These are phyloP conservation scores for Schizopygopsis malacanthus DNA, from an alignment of 2,797 vertebrate species.

Conservation along the genomic window DNA sequence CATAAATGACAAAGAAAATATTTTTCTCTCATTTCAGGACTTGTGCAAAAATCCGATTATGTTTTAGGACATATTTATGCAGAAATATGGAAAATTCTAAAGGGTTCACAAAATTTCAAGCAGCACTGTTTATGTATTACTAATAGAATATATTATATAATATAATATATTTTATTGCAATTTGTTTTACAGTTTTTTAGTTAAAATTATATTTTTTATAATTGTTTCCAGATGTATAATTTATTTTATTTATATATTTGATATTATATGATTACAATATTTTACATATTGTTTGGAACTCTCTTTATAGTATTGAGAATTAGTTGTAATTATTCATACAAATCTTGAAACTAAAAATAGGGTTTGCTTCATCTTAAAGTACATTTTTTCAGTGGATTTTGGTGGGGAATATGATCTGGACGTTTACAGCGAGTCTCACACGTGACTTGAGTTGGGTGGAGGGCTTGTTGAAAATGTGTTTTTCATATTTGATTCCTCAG, in stretches of 20 bases:
- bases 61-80: too few species aligned
- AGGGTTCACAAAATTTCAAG: too few species aligned
- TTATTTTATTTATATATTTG: neutral
- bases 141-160: too few species aligned
- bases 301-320: neutral
- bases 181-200: too few species aligned
- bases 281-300: neutral
- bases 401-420: neutral
- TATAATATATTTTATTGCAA: too few species aligned
- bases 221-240: neutral
- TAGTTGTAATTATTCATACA: neutral
- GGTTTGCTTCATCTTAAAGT: neutral
- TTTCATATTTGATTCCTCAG: slow-evolving; percentile 78
- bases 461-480: slow-evolving; percentile 82
- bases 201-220: neutral
- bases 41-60: too few species aligned
- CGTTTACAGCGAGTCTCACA: slow-evolving; percentile 63
- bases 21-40: too few species aligned
- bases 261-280: neutral
- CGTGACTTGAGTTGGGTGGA: slow-evolving; percentile 82
- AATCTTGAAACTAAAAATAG: slow-evolving; percentile 5
- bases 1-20: too few species aligned
- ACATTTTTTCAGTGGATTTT: neutral
- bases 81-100: too few species aligned
- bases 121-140: too few species aligned